Evolutionary conservation across 2,113 vertebrate genomes (phyloP).

Genomic region (Reinhardtius hippoglossoides): DNA sequence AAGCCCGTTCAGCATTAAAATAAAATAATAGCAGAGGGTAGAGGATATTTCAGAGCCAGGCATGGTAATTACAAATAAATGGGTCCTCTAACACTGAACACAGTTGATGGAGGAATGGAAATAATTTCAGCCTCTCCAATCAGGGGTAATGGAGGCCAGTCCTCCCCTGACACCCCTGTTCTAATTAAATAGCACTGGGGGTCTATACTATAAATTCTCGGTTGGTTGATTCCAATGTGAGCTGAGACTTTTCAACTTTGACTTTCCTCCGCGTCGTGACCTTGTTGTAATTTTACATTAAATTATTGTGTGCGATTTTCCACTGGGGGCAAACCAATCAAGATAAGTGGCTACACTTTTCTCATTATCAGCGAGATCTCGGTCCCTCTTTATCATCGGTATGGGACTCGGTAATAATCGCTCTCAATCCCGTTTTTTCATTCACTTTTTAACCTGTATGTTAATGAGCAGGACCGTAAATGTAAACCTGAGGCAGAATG

Average conservation of each 20-base stretch:
- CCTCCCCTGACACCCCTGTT: constrained; percentile 63
- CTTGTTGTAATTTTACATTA: constrained; percentile 43
- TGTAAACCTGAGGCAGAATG: constrained; percentile 5
- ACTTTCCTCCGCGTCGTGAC: constrained; percentile 25
- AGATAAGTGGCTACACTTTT: constrained; percentile 30
- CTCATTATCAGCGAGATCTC: constrained; percentile 38
- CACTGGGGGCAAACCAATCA: constrained; percentile 41
- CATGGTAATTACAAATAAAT: constrained; percentile 76
- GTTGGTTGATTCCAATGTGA: constrained; percentile 42
- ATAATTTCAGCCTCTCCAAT: constrained; percentile 71
- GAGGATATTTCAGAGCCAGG: constrained; percentile 54
- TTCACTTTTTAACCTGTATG: constrained; percentile 6
- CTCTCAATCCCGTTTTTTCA: background rate
- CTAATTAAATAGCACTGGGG: constrained; percentile 47
- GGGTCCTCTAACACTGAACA: constrained; percentile 62
- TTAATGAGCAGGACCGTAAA: background rate
- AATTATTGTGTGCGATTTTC: constrained; percentile 31
- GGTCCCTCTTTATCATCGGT: background rate
- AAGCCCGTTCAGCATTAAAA: constrained; percentile 60
- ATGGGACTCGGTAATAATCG: background rate
- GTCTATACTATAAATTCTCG: constrained; percentile 39
- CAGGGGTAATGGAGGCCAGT: constrained; percentile 65
- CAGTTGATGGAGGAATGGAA: constrained; percentile 76
- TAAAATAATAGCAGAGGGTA: constrained; percentile 48
- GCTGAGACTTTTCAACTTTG: constrained; percentile 19